Percentiles rank a stretch among this genome's conserved stretches.
phyloP scores from a whole-genome alignment of 2,113 vertebrate genomes.

The Cottus gobio region DNA sequence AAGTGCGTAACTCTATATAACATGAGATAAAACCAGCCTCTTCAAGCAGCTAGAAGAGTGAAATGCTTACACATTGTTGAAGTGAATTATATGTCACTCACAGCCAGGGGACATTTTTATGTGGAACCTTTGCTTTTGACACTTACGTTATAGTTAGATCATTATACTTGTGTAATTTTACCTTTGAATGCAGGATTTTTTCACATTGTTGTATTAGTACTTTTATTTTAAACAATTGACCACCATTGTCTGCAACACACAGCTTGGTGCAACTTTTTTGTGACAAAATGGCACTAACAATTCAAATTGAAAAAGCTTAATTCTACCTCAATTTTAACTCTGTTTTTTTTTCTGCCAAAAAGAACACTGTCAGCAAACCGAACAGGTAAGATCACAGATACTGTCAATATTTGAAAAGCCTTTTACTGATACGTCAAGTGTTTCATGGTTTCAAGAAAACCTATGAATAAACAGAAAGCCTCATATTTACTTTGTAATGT shows the following conservation, averaged over 20 bases:
- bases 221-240: neutral
- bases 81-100: neutral
- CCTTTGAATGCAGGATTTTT: neutral
- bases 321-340: neutral
- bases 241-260: neutral
- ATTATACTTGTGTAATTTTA: neutral
- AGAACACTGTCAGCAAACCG: constrained; percentile 19
- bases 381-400: constrained; percentile 1
- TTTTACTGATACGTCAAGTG: constrained; percentile 10
- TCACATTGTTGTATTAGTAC: neutral
- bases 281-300: neutral
- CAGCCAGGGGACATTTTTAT: neutral
- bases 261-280: neutral
- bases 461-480: neutral
- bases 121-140: neutral
- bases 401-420: constrained; percentile 43
- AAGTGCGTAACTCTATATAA: neutral
- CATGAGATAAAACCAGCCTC: neutral
- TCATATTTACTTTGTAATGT: constrained; percentile 28
- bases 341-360: neutral
- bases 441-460: constrained; percentile 1
- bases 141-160: neutral
- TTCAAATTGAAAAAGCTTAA: neutral
- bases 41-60: neutral
- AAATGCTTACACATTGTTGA: neutral